Percentiles rank a stretch among this genome's conserved stretches.
Conservation (phyloP, 1,140 invertebrate genomes). For the Helicorthomorpha holstii region DNA sequence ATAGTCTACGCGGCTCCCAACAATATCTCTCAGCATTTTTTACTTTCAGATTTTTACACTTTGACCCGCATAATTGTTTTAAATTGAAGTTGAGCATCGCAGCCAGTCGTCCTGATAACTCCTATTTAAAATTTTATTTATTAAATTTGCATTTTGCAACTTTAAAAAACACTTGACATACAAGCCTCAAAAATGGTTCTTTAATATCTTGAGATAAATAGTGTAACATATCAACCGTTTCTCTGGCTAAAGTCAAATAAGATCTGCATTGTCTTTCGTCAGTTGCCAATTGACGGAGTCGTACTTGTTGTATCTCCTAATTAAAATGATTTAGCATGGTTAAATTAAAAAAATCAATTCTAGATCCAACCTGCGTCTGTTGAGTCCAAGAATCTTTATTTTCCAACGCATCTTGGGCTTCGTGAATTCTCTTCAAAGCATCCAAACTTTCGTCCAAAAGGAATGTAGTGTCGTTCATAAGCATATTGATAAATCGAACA, state of each 20-base stretch:
- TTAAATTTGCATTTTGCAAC: background rate
- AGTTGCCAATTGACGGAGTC: conserved; percentile 57
- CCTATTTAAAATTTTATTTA: background rate
- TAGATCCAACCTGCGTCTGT: no score
- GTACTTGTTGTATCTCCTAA: conserved; percentile 53
- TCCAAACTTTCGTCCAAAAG: conserved; percentile 89
- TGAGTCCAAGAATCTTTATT: conserved; percentile 46
- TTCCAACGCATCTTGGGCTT: conserved; percentile 74
- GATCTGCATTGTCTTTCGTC: conserved; percentile 89
- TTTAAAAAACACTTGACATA: conserved; percentile 7
- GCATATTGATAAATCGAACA: conserved; percentile 95
- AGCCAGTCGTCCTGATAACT: conserved; percentile 70
- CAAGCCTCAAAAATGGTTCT: conserved; percentile 79
- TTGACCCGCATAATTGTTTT: conserved; percentile 88
- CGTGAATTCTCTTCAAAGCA: conserved; percentile 86
- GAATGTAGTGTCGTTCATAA: conserved; percentile 98
- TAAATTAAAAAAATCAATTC: background rate
- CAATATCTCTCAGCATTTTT: conserved; percentile 84
- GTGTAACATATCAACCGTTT: conserved; percentile 96
- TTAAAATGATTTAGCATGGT: background rate
- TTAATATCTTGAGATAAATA: conserved; percentile 88
- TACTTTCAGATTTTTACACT: conserved; percentile 94
- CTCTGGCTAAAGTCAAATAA: conserved; percentile 82
- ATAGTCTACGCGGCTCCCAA: conserved; percentile 80
- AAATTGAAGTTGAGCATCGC: conserved; percentile 98